Base-by-base conservation (phyloP, 2,888 invertebrate species). In the Callimorpha dominula region DNA sequence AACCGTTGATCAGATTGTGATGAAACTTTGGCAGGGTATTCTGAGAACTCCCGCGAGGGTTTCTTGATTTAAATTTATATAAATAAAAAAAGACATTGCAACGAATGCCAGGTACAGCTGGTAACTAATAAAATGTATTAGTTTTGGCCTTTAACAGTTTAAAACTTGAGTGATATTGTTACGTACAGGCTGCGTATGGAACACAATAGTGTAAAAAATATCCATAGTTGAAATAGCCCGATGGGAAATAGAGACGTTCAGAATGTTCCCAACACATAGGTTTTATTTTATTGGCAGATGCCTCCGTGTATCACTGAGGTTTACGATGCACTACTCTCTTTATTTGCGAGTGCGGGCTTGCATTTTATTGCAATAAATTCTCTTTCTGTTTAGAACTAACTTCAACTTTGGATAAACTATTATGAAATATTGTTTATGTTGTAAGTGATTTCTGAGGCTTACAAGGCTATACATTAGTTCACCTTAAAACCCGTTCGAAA, bases 321-420 rank as follows among this genome's bases (percentile, higher is more conserved):
- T 93, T 92, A 93, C 92, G 93, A 92, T 88, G 88, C 88, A 87
- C 88, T 90, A 87, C 88, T 87, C 89, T 90, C 90, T 92, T 91
- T 93, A 93, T 93, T 92, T 90, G 87, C 89, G 77, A 82, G 79
- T 81, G 80, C 84, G 77, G 76, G 84, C 84, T 81, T 84, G 84
- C 84, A 84, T 85, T 89, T 86, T 87, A 88, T 89, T 86, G 83
- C 83, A 87, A 90, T 87, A 88, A 85, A 88, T 82, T 83, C 75
- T 72, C 65, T 73, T 76, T 75, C 70, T 83, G 79, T 82, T 83
- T 77, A 83, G 82, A 83, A 81, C 84, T 81, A 81, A 83, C 82
- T 76, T 77, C 66, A 71, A 78, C 79, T 80, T 81, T 70, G 72
- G 71, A 79, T 82, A 83, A 83, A 83, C 72, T 82, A 72, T 79